Evolutionary conservation across 1,140 invertebrate species (phyloP).

Genomic region (Tribolium madens): DNA sequence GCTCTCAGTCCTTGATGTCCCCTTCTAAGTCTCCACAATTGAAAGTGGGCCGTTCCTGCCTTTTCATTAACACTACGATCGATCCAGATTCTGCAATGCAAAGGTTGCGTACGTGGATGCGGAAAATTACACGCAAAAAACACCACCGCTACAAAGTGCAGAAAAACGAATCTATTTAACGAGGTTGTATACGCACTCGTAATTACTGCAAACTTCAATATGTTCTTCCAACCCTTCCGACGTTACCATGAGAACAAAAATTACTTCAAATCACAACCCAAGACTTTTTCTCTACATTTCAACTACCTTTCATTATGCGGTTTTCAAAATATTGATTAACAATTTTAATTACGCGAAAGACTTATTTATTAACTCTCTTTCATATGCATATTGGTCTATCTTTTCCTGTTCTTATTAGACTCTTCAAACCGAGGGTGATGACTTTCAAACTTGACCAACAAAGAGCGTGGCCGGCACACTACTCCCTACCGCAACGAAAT

Average conservation of each 20-base stretch:
- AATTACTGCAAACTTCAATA: slow-evolving; percentile 28
- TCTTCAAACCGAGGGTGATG: background rate
- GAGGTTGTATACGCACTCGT: slow-evolving; percentile 9
- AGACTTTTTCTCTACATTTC: background rate
- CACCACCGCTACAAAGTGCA: slow-evolving; percentile 25
- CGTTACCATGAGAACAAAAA: slow-evolving; percentile 13
- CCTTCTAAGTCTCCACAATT: slow-evolving; percentile 33
- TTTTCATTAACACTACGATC: slow-evolving; percentile 34
- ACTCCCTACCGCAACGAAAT: background rate
- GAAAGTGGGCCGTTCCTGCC: slow-evolving; percentile 30
- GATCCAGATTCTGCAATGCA: slow-evolving; percentile 32
- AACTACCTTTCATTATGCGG: background rate
- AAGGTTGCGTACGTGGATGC: slow-evolving; percentile 36
- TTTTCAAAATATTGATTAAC: background rate
- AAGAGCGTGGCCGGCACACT: background rate
- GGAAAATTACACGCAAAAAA: slow-evolving; percentile 37
- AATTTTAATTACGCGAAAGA: background rate
- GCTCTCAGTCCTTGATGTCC: slow-evolving; percentile 5
- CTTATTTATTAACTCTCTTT: slow-evolving; percentile 3
- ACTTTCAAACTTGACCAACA: background rate
- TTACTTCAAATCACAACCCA: slow-evolving; percentile 2
- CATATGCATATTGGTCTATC: slow-evolving; percentile 4
- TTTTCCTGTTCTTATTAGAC: slow-evolving; percentile 32
- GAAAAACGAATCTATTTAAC: slow-evolving; percentile 36
- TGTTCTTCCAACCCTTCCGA: slow-evolving; percentile 32